Percentiles rank a stretch among this genome's conserved stretches.
Conservation (phyloP, 2,113 vertebrate species). For the Pachyramphus minor region DNA sequence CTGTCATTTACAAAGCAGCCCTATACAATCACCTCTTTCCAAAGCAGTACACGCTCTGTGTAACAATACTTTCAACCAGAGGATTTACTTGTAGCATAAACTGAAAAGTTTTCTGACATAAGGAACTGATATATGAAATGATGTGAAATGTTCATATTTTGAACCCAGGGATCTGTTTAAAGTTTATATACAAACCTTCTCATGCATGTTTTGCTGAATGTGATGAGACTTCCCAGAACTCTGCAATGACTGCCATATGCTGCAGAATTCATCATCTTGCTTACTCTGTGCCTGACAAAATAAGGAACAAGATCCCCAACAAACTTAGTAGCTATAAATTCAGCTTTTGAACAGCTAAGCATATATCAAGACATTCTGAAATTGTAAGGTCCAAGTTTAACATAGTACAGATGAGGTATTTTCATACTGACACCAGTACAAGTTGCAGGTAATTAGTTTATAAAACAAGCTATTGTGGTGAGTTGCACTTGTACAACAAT, state of each 20-base stretch:
- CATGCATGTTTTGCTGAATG: conserved; percentile 76
- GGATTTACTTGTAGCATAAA: neutral
- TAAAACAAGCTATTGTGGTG: neutral
- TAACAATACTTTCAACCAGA: neutral
- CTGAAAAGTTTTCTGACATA: neutral
- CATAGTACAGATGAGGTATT: neutral
- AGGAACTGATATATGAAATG: neutral
- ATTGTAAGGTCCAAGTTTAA: neutral
- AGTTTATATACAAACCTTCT: conserved; percentile 74
- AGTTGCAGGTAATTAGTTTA: neutral
- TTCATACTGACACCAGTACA: neutral
- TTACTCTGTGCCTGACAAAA: conserved; percentile 63
- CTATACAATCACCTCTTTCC: neutral
- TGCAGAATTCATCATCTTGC: conserved; percentile 86
- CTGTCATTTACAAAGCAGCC: neutral
- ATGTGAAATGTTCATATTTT: neutral
- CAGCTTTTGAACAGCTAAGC: neutral
- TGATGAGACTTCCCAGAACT: conserved; percentile 77
- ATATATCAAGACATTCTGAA: neutral
- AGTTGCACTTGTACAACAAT: neutral
- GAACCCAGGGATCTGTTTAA: neutral
- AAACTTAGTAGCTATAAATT: neutral
- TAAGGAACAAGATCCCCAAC: neutral
- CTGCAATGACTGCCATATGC: conserved; percentile 91
- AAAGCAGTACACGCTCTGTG: neutral